These are phyloP conservation scores for Heliconius nattereri DNA, from an alignment of 1,140 invertebrate genomes.

Conservation along the genomic window DNA sequence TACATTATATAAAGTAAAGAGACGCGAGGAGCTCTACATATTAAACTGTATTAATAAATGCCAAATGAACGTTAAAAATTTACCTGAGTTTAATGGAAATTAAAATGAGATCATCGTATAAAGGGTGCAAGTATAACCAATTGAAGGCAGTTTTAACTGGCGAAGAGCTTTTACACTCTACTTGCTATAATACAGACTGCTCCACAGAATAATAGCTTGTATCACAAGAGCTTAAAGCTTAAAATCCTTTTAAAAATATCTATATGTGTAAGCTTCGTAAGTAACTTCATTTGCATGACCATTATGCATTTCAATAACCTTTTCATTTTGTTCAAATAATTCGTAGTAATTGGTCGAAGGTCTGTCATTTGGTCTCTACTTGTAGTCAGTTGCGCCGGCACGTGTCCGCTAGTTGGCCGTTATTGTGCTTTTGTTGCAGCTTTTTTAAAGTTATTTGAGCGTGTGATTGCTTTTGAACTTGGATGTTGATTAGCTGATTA, in stretches of 20 bases:
- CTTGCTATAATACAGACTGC: not conserved
- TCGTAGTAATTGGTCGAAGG: constrained; percentile 50
- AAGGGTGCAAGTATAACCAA: constrained; percentile 15
- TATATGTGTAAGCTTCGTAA: constrained; percentile 25
- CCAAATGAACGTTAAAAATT: constrained; percentile 11
- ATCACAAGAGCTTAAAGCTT: not conserved
- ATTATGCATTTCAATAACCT: constrained; percentile 46
- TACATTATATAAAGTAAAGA: not conserved
- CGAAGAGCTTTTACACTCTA: constrained; percentile 11
- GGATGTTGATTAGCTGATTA: not conserved
- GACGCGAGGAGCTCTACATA: constrained; percentile 10
- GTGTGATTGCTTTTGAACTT: constrained; percentile 18
- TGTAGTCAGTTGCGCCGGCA: constrained; percentile 42
- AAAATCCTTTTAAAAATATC: constrained; percentile 4
- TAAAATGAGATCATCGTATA: constrained; percentile 11
- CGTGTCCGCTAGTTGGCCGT: constrained; percentile 48
- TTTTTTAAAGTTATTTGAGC: constrained; percentile 31
- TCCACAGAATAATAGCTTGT: not conserved
- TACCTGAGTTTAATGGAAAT: constrained; percentile 11
- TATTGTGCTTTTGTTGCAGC: constrained; percentile 44
- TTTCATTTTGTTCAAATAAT: constrained; percentile 54
- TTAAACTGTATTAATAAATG: constrained; percentile 16
- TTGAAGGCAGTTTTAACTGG: constrained; percentile 9
- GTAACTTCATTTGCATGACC: constrained; percentile 47
- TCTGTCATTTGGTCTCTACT: constrained; percentile 48